phyloP scores from a whole-genome alignment of 2,888 invertebrate species.

The Catocala fraxini region DNA sequence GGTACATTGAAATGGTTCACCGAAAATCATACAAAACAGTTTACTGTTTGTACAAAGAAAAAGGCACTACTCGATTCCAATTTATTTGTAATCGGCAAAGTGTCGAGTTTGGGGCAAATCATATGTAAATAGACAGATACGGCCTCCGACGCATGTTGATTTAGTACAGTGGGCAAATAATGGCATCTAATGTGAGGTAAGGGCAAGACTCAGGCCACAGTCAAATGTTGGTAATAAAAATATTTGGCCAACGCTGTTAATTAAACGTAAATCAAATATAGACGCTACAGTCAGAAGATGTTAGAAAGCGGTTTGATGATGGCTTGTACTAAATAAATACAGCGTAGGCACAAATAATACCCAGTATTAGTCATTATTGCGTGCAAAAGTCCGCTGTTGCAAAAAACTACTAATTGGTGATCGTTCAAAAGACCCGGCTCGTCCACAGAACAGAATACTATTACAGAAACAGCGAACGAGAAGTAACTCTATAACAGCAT shows the following conservation, averaged over 20 bases:
- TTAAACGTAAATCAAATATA: constrained; percentile 18
- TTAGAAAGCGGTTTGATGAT: too few species aligned
- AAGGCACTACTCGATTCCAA: constrained; percentile 37
- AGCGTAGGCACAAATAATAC: too few species aligned
- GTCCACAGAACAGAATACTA: too few species aligned
- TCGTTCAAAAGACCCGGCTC: too few species aligned
- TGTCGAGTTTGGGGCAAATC: constrained; percentile 40
- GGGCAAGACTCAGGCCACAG: constrained; percentile 21
- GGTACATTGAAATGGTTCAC: constrained; percentile 30
- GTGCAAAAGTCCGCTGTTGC: too few species aligned
- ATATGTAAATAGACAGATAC: constrained; percentile 43
- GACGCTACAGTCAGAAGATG: too few species aligned
- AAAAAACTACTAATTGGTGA: too few species aligned
- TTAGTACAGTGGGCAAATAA: constrained; percentile 42
- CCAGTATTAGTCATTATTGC: too few species aligned
- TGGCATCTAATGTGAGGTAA: constrained; percentile 24
- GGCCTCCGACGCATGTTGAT: constrained; percentile 27
- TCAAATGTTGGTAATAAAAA: constrained; percentile 27
- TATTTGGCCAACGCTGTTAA: constrained; percentile 33
- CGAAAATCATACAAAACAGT: constrained; percentile 46
- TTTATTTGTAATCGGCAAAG: constrained; percentile 51
- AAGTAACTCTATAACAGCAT: too few species aligned
- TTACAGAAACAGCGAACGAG: too few species aligned
- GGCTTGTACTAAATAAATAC: too few species aligned
- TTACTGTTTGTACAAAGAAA: constrained; percentile 45